Percentiles rank a stretch among this genome's conserved stretches.
Evolutionary conservation across 2,113 vertebrate species (phyloP).

Genomic region (Melanotaenia duboulayi): DNA sequence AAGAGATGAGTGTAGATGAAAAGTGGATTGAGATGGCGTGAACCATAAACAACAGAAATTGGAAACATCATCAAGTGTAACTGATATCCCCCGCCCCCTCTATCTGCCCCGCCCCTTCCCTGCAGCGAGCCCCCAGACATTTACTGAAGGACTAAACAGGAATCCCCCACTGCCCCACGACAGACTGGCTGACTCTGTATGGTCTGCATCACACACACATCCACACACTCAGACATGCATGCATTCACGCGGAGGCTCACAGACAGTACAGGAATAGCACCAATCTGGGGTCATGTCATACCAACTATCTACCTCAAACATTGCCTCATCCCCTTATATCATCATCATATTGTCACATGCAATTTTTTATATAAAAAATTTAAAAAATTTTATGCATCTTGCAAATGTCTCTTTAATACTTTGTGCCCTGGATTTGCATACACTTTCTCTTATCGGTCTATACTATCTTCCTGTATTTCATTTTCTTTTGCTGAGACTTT

Average conservation of each 20-base stretch:
- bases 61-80: constrained; percentile 52
- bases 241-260: constrained; percentile 31
- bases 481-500: neutral
- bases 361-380: constrained; percentile 8
- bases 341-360: constrained; percentile 20
- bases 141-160: constrained; percentile 58
- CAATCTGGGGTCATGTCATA: constrained; percentile 48
- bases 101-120: constrained; percentile 27
- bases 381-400: too few relatives aligned
- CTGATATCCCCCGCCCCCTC: constrained; percentile 20
- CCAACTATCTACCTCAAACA: constrained; percentile 33
- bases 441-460: neutral
- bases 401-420: too few relatives aligned
- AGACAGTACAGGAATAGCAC: constrained; percentile 61
- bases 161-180: constrained; percentile 63
- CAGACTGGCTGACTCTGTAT: constrained; percentile 74
- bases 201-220: constrained; percentile 36
- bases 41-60: constrained; percentile 48
- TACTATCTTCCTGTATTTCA: neutral
- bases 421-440: too few relatives aligned
- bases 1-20: neutral
- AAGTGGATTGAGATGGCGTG: constrained; percentile 16
- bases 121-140: constrained; percentile 49
- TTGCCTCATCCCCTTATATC: constrained; percentile 33
- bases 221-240: constrained; percentile 23